phyloP scores from a whole-genome alignment of 1,140 invertebrate genomes.

The Physella acuta region DNA sequence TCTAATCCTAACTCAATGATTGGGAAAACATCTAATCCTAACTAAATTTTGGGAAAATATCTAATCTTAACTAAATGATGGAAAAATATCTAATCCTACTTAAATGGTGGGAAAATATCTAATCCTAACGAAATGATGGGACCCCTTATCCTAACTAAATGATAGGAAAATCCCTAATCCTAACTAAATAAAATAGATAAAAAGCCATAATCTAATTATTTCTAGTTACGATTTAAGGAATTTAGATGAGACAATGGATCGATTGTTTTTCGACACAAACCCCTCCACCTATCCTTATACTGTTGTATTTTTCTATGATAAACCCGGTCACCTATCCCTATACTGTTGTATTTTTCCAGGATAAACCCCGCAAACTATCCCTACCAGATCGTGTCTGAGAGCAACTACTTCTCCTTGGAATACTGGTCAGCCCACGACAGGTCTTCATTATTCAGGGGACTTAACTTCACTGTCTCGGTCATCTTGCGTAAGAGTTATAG shows the following conservation, averaged over 20 bases:
- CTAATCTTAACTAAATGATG: no score
- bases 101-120: no score
- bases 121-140: no score
- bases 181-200: background rate
- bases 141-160: no score
- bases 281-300: background rate
- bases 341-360: background rate
- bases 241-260: background rate
- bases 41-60: background rate
- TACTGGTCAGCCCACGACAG: background rate
- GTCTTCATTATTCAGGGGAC: background rate
- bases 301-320: background rate
- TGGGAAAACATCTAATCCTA: background rate
- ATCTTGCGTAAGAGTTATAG: slow-evolving; percentile 2
- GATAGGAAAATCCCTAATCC: no score
- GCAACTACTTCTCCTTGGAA: background rate
- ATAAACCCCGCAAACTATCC: background rate
- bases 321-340: background rate
- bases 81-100: no score
- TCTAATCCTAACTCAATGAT: background rate
- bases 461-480: background rate
- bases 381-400: background rate
- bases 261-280: background rate
- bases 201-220: background rate
- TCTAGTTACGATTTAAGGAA: background rate